Base-by-base conservation (phyloP, 2,797 vertebrate genomes). In the Pseudochaenichthys georgianus region DNA sequence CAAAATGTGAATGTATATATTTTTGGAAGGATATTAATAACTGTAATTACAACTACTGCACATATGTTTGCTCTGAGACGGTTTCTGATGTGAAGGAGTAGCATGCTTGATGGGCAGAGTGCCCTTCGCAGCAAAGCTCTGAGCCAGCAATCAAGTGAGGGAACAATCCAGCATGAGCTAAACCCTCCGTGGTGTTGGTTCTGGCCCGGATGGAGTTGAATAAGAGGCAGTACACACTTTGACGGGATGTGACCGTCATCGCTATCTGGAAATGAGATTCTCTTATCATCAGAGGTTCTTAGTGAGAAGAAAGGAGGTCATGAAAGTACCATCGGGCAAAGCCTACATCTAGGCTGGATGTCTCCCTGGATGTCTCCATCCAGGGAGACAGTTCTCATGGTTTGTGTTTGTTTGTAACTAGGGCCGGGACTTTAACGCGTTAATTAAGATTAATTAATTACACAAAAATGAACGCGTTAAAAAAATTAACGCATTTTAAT, bases 91-190 rank as follows among this genome's bases (percentile, higher is more conserved):
- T 28, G 1, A 9, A 23, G 11, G 16, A 13, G 43, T 42, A 50
- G 53, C 48, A 61, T 23, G n/a, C 15, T 46, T 46, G 43, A 16
- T n/a, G 23, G 23, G 52, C 52, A 41, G 13, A 54, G 64, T 46
- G 64, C 46, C 71, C 62, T 73, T 66, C 47, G 41, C 71, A 72
- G 73, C 57, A 75, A 75, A 53, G 45, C 57, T 47, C 61, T 47
- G 55, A 81, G 63, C 64, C 78, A 48, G 84, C 50, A 75, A 51
- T 91, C 85, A 87, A 88, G 82, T 88, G 89, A 89, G 62, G 77
- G 58, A 63, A 74, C 90, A 85, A 91, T 92, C 88, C 73, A 52
- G 68, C 73, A 73, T 75, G 84, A 68, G 63, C 81, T 70, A 74
- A 84, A 64, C 53, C 71, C 77, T 69, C 52, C 19, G 19, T 15